Conservation (phyloP, 1,140 invertebrate genomes). For the Drosophila subobscura region DNA sequence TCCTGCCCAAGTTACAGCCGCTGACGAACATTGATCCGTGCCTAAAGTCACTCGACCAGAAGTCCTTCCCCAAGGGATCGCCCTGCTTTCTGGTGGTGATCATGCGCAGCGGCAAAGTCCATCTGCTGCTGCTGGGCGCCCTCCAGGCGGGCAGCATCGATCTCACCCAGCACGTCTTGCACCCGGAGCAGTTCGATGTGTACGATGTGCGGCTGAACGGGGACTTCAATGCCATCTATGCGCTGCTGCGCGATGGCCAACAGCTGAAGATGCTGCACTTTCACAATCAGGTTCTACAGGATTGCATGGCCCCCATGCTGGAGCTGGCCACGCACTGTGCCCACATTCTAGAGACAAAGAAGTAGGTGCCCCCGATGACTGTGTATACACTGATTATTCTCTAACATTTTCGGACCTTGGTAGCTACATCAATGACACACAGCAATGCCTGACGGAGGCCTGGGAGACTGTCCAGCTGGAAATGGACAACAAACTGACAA, state of each 20-base stretch:
- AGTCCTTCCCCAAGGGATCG: constrained; percentile 88
- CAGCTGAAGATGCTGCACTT: constrained; percentile 86
- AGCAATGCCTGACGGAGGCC: constrained; percentile 94
- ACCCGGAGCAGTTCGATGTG: constrained; percentile 86
- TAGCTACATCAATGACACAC: constrained; percentile 89
- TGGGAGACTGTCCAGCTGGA: constrained; percentile 97
- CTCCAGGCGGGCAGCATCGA: constrained; percentile 90
- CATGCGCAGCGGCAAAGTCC: constrained; percentile 88
- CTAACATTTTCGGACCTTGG: background rate
- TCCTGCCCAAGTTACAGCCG: constrained; percentile 60
- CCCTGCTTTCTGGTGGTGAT: constrained; percentile 92
- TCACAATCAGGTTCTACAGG: constrained; percentile 88
- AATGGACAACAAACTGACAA: constrained; percentile 96
- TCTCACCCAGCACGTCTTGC: constrained; percentile 85
- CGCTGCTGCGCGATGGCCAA: constrained; percentile 84
- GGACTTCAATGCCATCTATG: constrained; percentile 86
- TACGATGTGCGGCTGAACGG: constrained; percentile 86
- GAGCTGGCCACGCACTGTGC: constrained; percentile 89
- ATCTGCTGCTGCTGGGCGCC: constrained; percentile 93
- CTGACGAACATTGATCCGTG: constrained; percentile 73
- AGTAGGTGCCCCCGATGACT: constrained; percentile 52
- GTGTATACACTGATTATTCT: background rate
- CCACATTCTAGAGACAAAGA: constrained; percentile 87
- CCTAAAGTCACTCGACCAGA: constrained; percentile 84
- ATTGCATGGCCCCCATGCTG: constrained; percentile 88